Base-by-base conservation (phyloP, 2,797 vertebrate genomes). In the Microctenopoma lineatum region DNA sequence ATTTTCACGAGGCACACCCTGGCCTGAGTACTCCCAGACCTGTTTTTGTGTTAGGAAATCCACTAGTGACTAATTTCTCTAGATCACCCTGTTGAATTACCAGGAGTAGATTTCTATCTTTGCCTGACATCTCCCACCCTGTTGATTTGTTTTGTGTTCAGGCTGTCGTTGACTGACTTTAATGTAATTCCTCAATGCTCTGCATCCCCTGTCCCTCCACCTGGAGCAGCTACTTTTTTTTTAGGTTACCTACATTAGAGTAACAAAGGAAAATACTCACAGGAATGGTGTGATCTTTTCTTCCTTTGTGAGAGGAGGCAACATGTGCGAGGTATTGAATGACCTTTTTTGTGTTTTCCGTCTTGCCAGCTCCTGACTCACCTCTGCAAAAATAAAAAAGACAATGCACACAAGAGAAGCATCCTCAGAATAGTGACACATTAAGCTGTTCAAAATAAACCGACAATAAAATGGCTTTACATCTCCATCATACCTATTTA, bases 251-350 rank as follows among this genome's bases (percentile, higher is more conserved):
- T 32, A 42, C 48, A 13, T 18, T 10, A 26, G 4, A 59, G 36
- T 2, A 36, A 69, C 48, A 29, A 73, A 56, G n/a, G 1, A 50
- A 26, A 55, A 69, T 84, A 98, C 98, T 99, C 91, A 99, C 98
- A 90, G 97, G 95, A 94, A 97, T 94, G 89, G 95, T 97, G 88
- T 99, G 97, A 91, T 99, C 98, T 93, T 98, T 98, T 87, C 96
- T 95, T 94, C 96, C 97, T 93, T 98, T 99, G 85, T 98, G 98
- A 63, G 97, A 99, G 72, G 98, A 99, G 70, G 98, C 98, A 66
- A 99, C 98, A 13, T 99, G 97, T 51, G 98, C 98, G 85, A 99
- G 94, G 90, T 99, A 99, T 73, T 99, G 98, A 89, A 99, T 99
- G 63, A 99, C 98, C 85, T 99, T 99, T 92, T 99, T 99, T 8